phyloP scores from a whole-genome alignment of 2,797 vertebrate genomes.

The Megaceryle alcyon region DNA sequence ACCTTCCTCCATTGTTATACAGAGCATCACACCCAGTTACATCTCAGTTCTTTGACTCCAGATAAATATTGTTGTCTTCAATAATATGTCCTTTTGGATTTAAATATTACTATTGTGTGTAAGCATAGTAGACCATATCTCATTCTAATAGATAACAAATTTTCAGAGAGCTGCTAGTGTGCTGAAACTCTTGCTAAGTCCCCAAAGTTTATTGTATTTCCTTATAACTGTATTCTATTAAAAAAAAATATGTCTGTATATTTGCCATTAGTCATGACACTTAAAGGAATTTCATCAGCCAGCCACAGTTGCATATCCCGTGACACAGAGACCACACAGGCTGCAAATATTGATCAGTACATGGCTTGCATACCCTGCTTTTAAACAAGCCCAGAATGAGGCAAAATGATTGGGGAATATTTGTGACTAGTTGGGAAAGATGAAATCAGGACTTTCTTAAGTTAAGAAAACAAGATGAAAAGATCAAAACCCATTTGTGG shows the following conservation, averaged over 20 bases:
- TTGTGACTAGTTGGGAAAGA: neutral
- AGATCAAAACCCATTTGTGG: neutral
- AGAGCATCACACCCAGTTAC: neutral
- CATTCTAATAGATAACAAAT: neutral
- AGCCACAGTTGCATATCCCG: accelerated
- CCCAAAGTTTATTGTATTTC: neutral
- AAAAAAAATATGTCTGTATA: neutral
- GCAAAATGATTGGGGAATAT: neutral
- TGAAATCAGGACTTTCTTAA: neutral
- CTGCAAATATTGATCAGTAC: neutral
- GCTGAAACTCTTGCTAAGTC: neutral
- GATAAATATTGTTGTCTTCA: neutral
- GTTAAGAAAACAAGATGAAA: neutral
- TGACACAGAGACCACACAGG: neutral
- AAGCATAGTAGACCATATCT: neutral
- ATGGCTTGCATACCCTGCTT: neutral
- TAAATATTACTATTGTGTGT: neutral
- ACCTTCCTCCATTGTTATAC: neutral
- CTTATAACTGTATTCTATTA: neutral
- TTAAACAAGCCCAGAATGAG: neutral
- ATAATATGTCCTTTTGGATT: neutral
- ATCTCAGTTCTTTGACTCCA: neutral
- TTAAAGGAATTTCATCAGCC: neutral
- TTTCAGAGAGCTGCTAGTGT: neutral
- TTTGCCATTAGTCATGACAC: neutral